Base-by-base conservation (phyloP, 1,140 invertebrate species). In the Mactra quadrangularis region DNA sequence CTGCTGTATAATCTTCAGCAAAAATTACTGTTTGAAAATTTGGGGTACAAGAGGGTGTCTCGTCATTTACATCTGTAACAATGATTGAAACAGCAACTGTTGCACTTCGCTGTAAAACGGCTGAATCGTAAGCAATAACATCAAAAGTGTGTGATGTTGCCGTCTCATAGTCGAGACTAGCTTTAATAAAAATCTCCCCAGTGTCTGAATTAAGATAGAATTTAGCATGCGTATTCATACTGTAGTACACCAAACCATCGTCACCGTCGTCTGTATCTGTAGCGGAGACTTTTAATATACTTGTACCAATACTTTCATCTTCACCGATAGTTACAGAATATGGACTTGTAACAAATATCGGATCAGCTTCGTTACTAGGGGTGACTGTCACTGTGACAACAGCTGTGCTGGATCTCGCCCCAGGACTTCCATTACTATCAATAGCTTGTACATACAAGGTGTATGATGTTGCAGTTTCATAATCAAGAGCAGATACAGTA, bases 281-380 rank as follows among this genome's bases (percentile, higher is more conserved):
- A 31, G 84, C 87, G 11, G 19, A 45, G 3, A 89, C 57, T 53
- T 78, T 45, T 15, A 76, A 75, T 3, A 89, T 62, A 17, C 78
- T 75, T n/a, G 47, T 74, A 13, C 86, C 87, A 7, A 84, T n/a
- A n/a, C 84, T 13, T n/a, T 27, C 50, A 29, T 84, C 57, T 75
- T 89, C 88, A 13, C 33, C 27, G 13, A 87, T 15, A 19, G 45
- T 76, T 17, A 53, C 55, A 15, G 81, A 72, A 70, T 87, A 87
- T 1, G 82, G 62, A 35, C 79, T 31, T 55, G 93, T 87, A 6
- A 79, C 76, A 85, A 95, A 90, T 15, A 52, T 55, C 0, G 90
- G 90, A 41, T 59, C 50, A 22, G 53, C 17, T 55, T 91, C 89
- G 66, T 91, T 91, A 15, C 87, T 84, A 57, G 89, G 86, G 11